Base-by-base conservation (phyloP, 2,888 invertebrate genomes). In the Brachycybe producta region DNA sequence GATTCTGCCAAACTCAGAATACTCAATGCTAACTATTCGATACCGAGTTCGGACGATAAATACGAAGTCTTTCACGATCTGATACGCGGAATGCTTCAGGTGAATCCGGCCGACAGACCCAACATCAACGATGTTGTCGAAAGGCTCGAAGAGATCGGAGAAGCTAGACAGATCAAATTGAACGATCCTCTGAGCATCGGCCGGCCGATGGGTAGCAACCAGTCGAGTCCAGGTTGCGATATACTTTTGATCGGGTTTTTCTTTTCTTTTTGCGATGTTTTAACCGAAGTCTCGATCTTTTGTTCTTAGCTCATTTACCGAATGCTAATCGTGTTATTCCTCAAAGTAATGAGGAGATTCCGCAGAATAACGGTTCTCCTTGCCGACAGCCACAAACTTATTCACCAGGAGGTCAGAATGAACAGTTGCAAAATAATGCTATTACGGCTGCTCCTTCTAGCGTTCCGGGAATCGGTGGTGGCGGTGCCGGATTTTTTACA, bases 1-100 rank as follows among this genome's bases (percentile, higher is more conserved):
- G 98, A 98, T 70, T 73, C 72, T 24, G 79, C 94, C 49, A 98
- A 98, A 67, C 71, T 98, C 59, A 79, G 94, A 41, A 97, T 99
- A 59, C 75, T 97, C 51, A 98, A 98, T 72, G 95, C 86, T 57
- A 97, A 97, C 65, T 98, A 85, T 68, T 78, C 78, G 55, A 74
- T 90, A 52, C 88, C 84, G 55, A 77, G 82, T 23, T 76, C 77
- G 46, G 88, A 92, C 68, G 78, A 80, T 48, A 79, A 80, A 60
- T 84, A 80, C 63, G 75, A 78, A 57, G 84, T 86, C 65, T 86
- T 92, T 65, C 84, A 92, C 67, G 85, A 90, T 60, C 77, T 90
- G 51, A 88, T 92, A 61, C 78, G 88, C 65, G 64, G 65, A n/a
- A 66, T 68, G 64, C 64, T 74, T 27, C 64, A 65, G 56, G 65